phyloP scores from a whole-genome alignment of 2,888 invertebrate genomes.

The Carcina quercana region DNA sequence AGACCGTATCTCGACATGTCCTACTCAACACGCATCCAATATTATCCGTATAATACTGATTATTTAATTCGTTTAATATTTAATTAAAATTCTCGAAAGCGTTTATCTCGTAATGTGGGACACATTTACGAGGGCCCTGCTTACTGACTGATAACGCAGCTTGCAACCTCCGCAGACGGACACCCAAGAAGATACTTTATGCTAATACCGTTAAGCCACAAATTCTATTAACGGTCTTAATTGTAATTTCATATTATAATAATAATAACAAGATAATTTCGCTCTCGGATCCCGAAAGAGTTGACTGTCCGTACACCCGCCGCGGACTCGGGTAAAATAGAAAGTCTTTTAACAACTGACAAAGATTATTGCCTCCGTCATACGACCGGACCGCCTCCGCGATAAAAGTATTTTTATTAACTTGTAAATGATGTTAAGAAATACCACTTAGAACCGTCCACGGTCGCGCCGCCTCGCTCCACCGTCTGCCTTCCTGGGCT shows the following conservation, averaged over 20 bases:
- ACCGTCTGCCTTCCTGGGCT: too few species aligned
- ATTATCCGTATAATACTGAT: conserved; percentile 72
- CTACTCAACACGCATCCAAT: conserved; percentile 62
- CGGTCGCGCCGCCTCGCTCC: conserved; percentile 26
- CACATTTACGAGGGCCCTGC: conserved; percentile 72
- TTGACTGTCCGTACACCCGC: conserved; percentile 52
- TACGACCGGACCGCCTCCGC: background rate
- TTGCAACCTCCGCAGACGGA: conserved; percentile 38
- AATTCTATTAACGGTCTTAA: conserved; percentile 49
- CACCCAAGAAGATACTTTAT: conserved; percentile 64
- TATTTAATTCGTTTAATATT: conserved; percentile 74
- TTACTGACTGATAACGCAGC: conserved; percentile 64
- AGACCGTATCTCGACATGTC: conserved; percentile 53
- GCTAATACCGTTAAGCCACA: conserved; percentile 55
- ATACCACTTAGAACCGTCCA: conserved; percentile 59
- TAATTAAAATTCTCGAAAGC: conserved; percentile 71
- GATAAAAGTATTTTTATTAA: conserved; percentile 25
- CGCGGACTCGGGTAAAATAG: conserved; percentile 52
- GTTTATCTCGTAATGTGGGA: conserved; percentile 73
- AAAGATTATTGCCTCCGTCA: conserved; percentile 23
- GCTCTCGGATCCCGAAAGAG: conserved; percentile 61
- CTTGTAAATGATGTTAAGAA: conserved; percentile 66
- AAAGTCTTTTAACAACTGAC: conserved; percentile 47
- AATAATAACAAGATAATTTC: conserved; percentile 71
- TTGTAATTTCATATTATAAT: conserved; percentile 69